These are phyloP conservation scores for Taenioides sp. DNA, from an alignment of 2,797 vertebrate genomes.

Conservation along the genomic window DNA sequence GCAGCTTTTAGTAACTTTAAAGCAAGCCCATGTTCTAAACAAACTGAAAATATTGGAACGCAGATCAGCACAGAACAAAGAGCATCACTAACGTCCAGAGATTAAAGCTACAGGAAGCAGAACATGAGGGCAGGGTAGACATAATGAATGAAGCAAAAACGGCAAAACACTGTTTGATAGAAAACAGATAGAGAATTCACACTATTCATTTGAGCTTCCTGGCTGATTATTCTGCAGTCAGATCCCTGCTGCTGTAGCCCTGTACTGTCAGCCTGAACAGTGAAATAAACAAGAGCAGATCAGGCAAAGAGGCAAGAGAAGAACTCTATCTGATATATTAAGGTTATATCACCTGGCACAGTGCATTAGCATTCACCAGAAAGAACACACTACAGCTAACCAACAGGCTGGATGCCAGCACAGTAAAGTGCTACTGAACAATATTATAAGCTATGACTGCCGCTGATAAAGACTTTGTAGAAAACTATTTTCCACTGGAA, in stretches of 20 bases:
- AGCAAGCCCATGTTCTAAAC: constrained; percentile 8
- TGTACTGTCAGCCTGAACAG: constrained; percentile 18
- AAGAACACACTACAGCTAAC: background rate
- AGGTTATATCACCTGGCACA: constrained; percentile 28
- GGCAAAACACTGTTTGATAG: constrained; percentile 37
- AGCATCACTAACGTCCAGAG: constrained; percentile 30
- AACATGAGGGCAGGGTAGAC: constrained; percentile 13
- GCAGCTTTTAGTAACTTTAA: constrained; percentile 35
- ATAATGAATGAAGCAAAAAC: constrained; percentile 21
- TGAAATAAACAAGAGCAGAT: constrained; percentile 6
- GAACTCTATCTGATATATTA: constrained; percentile 37
- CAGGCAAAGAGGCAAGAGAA: constrained; percentile 17
- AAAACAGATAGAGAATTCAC: constrained; percentile 30
- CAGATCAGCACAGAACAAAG: constrained; percentile 22
- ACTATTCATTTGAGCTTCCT: constrained; percentile 37
- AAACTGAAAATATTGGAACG: constrained; percentile 21
- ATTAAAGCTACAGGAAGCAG: constrained; percentile 42
- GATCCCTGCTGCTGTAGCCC: constrained; percentile 20
- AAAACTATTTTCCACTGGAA: constrained; percentile 19
- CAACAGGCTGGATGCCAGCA: constrained; percentile 10
- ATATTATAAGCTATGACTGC: constrained; percentile 11
- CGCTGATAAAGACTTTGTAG: constrained; percentile 19
- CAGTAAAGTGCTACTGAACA: constrained; percentile 12
- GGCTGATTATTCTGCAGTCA: constrained; percentile 22
- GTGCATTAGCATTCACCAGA: constrained; percentile 16